Conservation (phyloP, 1,140 invertebrate species). For the Eriosoma lanigerum region DNA sequence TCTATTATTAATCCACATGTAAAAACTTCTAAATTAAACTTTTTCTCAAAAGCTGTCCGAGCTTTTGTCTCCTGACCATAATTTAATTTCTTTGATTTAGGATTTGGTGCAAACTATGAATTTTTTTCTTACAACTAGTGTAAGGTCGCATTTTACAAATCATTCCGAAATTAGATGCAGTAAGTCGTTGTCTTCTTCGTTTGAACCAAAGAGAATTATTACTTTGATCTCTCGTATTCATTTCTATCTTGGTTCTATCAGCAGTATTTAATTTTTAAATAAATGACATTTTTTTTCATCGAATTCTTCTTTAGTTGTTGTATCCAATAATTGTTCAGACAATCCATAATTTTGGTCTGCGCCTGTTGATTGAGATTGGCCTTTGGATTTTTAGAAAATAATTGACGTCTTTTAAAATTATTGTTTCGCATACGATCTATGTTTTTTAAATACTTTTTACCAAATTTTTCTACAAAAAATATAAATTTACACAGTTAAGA, state of each 20-base stretch:
- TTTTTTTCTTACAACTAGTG: constrained; percentile 22
- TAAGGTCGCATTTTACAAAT: constrained; percentile 18
- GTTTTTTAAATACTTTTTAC: constrained; percentile 15
- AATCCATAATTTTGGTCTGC: constrained; percentile 18
- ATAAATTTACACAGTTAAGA: too few relatives aligned
- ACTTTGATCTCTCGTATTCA: constrained; percentile 9
- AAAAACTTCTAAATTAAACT: not conserved
- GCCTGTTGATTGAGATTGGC: not conserved
- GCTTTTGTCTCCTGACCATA: not conserved
- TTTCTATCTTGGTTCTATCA: not conserved
- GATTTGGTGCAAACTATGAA: not conserved
- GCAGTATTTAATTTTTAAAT: not conserved
- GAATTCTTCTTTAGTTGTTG: not conserved
- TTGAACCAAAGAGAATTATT: constrained; percentile 5
- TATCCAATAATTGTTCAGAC: not conserved
- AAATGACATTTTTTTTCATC: not conserved
- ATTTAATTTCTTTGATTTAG: not conserved
- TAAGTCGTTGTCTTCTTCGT: constrained; percentile 1
- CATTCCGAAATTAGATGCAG: not conserved
- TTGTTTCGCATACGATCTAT: not conserved
- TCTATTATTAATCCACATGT: not conserved
- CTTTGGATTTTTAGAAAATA: not conserved
- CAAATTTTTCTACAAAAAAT: constrained; percentile 1
- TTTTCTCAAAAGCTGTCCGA: not conserved
- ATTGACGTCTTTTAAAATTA: not conserved